Percentiles rank a stretch among this genome's conserved stretches.
Evolutionary conservation across 2,888 invertebrate species (phyloP).

Genomic region (Pocota personata): DNA sequence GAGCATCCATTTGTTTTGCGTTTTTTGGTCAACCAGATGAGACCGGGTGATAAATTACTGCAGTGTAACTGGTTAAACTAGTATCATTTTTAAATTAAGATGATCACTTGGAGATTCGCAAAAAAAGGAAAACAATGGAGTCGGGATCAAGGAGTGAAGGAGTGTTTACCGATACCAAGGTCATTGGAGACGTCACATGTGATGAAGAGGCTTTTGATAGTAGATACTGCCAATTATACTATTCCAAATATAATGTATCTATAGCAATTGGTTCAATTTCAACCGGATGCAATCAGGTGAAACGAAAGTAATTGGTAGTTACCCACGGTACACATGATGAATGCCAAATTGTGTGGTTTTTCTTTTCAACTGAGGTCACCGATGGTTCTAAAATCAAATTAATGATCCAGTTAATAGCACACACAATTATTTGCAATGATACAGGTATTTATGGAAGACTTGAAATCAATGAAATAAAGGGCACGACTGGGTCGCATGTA

Average conservation of each 20-base stretch:
- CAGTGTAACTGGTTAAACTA: conserved; percentile 5
- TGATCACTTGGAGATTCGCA: background rate
- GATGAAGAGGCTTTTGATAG: too few species aligned
- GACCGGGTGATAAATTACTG: background rate
- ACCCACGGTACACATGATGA: background rate
- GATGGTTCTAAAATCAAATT: too few species aligned
- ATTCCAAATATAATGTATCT: background rate
- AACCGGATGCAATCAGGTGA: background rate
- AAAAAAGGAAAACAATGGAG: background rate
- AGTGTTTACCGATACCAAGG: background rate
- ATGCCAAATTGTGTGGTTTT: background rate
- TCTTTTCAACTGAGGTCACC: too few species aligned
- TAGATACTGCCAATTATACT: background rate
- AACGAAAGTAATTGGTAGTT: background rate
- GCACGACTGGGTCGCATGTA: too few species aligned
- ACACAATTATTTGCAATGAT: too few species aligned
- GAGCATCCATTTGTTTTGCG: background rate
- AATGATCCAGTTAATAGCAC: background rate
- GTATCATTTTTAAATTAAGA: background rate
- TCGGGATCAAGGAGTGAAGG: background rate
- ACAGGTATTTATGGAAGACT: too few species aligned
- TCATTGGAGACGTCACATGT: background rate
- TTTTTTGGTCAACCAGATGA: background rate
- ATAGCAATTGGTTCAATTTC: background rate
- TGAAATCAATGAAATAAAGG: too few species aligned